Percentiles rank a stretch among this genome's conserved stretches.
Conservation (phyloP, 2,888 invertebrate species). For the Ophion costatus region DNA sequence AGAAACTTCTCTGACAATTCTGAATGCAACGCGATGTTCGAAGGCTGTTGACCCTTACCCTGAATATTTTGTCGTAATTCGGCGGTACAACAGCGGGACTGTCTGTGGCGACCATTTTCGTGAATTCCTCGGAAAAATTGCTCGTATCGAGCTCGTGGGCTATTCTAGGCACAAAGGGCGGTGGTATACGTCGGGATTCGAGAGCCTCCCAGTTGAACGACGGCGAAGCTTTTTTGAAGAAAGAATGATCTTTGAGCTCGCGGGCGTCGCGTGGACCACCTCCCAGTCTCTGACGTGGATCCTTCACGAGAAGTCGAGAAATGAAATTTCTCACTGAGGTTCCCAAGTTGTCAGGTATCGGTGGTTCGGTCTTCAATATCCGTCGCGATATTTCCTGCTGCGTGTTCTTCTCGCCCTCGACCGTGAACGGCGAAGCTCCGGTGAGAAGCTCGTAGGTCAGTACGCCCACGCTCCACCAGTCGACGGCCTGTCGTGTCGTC, state of each 20-base stretch:
- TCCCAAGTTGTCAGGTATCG: constrained; percentile 93
- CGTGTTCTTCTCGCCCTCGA: constrained; percentile 96
- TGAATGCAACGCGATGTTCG: background rate
- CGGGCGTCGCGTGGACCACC: constrained; percentile 93
- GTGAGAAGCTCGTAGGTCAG: constrained; percentile 98
- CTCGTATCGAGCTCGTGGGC: constrained; percentile 95
- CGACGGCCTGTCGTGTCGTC: constrained; percentile 90
- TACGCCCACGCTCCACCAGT: constrained; percentile 99
- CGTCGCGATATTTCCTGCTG: constrained; percentile 97
- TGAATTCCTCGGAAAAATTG: constrained; percentile 99
- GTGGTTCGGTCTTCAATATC: constrained; percentile 94
- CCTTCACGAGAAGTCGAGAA: constrained; percentile 92
- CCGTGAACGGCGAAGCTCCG: constrained; percentile 98
- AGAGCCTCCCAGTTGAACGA: constrained; percentile 90
- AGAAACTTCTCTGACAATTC: background rate
- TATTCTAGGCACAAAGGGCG: constrained; percentile 96
- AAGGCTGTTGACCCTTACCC: constrained; percentile 78
- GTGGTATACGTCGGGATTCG: constrained; percentile 90
- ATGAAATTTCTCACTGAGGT: constrained; percentile 91
- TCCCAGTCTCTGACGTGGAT: constrained; percentile 94
- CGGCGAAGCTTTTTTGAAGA: constrained; percentile 88
- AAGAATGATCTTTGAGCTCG: constrained; percentile 95
- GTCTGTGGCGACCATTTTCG: constrained; percentile 95
- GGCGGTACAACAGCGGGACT: constrained; percentile 95
- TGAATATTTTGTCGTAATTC: constrained; percentile 93